Conservation (phyloP, 2,888 invertebrate genomes). For the Caenorhabditis parvicauda region DNA sequence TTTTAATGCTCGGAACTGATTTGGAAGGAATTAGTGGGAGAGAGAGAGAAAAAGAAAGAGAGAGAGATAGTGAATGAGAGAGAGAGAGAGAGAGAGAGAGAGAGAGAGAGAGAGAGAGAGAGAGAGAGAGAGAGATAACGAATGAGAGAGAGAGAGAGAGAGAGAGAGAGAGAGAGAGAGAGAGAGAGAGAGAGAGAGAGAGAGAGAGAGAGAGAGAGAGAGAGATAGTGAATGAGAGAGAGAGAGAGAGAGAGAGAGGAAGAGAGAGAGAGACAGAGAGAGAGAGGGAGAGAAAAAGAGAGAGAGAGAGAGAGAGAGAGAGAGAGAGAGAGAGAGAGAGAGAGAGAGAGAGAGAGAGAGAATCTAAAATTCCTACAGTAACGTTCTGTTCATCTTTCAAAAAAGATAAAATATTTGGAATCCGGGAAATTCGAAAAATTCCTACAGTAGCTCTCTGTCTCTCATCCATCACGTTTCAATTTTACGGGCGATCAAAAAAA, state of each 20-base stretch:
- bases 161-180: background rate
- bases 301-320: background rate
- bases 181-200: background rate
- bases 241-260: background rate
- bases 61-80: constrained; percentile 5
- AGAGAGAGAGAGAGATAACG: background rate
- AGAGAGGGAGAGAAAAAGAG: background rate
- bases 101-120: background rate
- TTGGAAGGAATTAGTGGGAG: background rate
- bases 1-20: too few relatives aligned
- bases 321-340: background rate
- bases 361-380: too few relatives aligned
- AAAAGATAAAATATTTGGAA: too few relatives aligned
- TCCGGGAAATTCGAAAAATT: too few relatives aligned
- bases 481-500: too few relatives aligned
- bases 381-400: too few relatives aligned
- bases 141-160: background rate
- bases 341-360: background rate
- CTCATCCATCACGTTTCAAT: too few relatives aligned
- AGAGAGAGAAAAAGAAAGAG: background rate
- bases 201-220: background rate
- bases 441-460: too few relatives aligned
- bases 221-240: constrained; percentile 5
- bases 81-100: background rate
- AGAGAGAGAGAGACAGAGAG: background rate